Percentiles rank a stretch among this genome's conserved stretches.
Evolutionary conservation across 2,113 vertebrate genomes (phyloP).

Genomic region (Todiramphus chloris): DNA sequence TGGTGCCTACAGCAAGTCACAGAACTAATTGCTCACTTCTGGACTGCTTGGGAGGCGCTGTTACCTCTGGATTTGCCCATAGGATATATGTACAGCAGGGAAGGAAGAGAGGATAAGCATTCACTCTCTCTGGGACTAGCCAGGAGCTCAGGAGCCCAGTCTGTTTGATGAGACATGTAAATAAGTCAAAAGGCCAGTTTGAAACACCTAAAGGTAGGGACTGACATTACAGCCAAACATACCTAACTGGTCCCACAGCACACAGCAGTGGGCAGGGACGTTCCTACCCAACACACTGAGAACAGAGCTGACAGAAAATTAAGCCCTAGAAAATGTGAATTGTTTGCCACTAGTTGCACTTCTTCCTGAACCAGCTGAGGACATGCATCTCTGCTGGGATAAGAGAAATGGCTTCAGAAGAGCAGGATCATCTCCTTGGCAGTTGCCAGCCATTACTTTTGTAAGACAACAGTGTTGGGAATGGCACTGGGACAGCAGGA

Average conservation of each 20-base stretch:
- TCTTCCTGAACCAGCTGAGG: neutral
- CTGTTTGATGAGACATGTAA: neutral
- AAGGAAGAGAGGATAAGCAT: neutral
- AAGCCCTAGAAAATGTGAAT: neutral
- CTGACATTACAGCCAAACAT: neutral
- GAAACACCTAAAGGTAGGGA: neutral
- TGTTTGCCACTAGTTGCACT: neutral
- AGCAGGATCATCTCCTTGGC: neutral
- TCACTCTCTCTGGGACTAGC: neutral
- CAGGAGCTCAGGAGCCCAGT: neutral
- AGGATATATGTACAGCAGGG: rapidly evolving
- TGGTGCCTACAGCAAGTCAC: neutral
- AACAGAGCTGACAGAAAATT: neutral
- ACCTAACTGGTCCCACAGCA: neutral
- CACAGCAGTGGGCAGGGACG: neutral
- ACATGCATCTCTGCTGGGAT: neutral
- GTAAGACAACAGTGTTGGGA: neutral
- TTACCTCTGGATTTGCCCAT: neutral
- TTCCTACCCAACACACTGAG: neutral
- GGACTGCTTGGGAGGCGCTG: neutral
- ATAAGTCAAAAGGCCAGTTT: neutral
- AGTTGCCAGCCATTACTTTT: neutral
- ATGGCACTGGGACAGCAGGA: neutral
- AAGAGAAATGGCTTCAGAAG: neutral
- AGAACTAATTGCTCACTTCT: neutral